Evolutionary conservation across 2,888 invertebrate genomes (phyloP), one percentile per base, ranked within the genome.

Genomic region (Sphaerophoria rueppellii): DNA sequence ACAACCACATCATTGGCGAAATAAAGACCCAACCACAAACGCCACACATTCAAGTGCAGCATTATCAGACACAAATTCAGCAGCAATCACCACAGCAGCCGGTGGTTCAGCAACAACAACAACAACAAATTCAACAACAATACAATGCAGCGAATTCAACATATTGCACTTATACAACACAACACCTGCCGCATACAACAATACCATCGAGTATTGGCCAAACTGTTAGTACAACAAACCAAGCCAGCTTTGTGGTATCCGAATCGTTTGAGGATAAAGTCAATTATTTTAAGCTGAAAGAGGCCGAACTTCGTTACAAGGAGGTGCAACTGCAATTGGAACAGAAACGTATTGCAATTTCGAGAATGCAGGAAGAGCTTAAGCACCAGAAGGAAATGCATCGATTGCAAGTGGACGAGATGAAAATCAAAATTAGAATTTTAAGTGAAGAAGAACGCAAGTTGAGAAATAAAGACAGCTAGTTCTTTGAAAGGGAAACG

Each of bases 1-100:
- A 90, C 78, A 91, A 91, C 86, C 91, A 91, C 76, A 90, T 91
- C 61, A 91, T 91, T 63, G 89, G 91, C 75, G 90, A 91, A 85
- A 89, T 90, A 32, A 91, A 91, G 78, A 9, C 16, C n/a, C 65
- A 65, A 89, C 88, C 24, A 88, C 86, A 91, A 9, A 90, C 91
- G 2, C 91, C 91, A 4, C 91, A 91, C 80, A 91, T 90, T 67
- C 91, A 91, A 87, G 90, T 91, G 48, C 91, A 91, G 82, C 90
- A 91, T 78, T 89, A 90, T 70, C 89, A 90, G 81, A 86, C 11
- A 87, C 52, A 76, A 86, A 89, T 88, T 11, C 87, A 87, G 0
- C 87, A 87, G 24, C 79, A 80, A 3, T 71, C 82, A 65, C 9
- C 71, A 2, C 57, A 73, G 0, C 82, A 75, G 37, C 87, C 82